Base-by-base conservation (phyloP, 2,888 invertebrate species). In the Diachrysia chrysitis region DNA sequence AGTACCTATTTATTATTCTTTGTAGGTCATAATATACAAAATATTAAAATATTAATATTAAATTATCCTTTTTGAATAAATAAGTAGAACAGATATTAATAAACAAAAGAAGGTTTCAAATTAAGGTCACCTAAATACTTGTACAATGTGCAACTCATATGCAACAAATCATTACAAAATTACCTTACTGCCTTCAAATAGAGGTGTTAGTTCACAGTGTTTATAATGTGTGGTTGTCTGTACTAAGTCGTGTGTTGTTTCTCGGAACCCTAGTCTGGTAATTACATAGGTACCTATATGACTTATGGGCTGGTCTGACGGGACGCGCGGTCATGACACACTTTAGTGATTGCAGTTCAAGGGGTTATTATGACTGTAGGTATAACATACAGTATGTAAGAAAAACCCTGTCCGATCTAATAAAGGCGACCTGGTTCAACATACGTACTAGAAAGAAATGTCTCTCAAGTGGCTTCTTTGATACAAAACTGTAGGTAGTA, bases 271-370 rank as follows among this genome's bases (percentile, higher is more conserved):
- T 64, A 58, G 71, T n/a, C 42, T 42, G 54, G 10, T 73, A 69
- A 81, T 77, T 77, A 72, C 59, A 58, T 75, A 64, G 66, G 68
- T 66, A 42, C 25, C 25, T 25, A 25, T 75, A 83, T 83, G 76
- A 84, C 48, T 83, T 82, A 81, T 79, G 62, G n/a, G 35, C 12
- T 67, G 25, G 60, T 59, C 42, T 73, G 58, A 35, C 72, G 51
- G 70, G 74, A 71, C 12, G 37, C 61, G 12, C 58, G 73, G 0
- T 60, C 81, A 79, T 82, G 81, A 79, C 81, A 79, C 5, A 75
- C 70, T 63, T 81, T 62, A 2, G 57, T 48, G n/a, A 65, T 29
- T 57, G 62, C 51, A 64, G 17, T 64, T 58, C 59, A 59, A 58
- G 70, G 51, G 60, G n/a, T n/a, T 53, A 48, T 71, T 19, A 37